Evolutionary conservation across 1,140 invertebrate genomes (phyloP).

Genomic region (Camponotus pennsylvanicus): DNA sequence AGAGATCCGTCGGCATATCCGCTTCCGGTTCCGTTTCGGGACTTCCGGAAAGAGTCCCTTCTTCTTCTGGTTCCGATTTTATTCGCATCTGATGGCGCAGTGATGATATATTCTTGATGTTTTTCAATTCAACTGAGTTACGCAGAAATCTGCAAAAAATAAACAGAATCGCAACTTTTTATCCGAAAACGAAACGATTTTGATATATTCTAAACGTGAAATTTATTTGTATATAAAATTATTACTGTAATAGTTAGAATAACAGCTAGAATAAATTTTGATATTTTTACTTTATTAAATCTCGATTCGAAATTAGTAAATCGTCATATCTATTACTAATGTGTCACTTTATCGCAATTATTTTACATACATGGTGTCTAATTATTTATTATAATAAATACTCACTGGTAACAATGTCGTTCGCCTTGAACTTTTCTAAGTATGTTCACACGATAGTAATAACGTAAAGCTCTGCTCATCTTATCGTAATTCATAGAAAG

Average conservation of each 20-base stretch:
- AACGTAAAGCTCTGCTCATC: constrained; percentile 98
- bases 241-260: background rate
- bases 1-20: constrained; percentile 89
- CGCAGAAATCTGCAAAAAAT: constrained; percentile 90
- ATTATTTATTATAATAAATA: constrained; percentile 76
- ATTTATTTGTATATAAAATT: constrained; percentile 15
- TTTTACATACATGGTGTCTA: background rate
- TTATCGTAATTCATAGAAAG: constrained; percentile 99
- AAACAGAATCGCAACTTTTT: background rate
- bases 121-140: constrained; percentile 96
- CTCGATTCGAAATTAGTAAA: constrained; percentile 6
- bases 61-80: constrained; percentile 87
- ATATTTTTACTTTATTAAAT: constrained; percentile 33
- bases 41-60: constrained; percentile 71
- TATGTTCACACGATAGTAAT: constrained; percentile 99
- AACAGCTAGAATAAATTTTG: background rate
- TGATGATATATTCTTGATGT: constrained; percentile 96
- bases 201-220: background rate
- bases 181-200: background rate
- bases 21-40: constrained; percentile 83
- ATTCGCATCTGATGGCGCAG: constrained; percentile 94
- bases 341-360: background rate
- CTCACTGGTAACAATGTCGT: constrained; percentile 98
- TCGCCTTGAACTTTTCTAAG: constrained; percentile 99
- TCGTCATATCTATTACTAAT: background rate